Evolutionary conservation across 2,113 vertebrate genomes (phyloP).

Genomic region (Percina caprodes): DNA sequence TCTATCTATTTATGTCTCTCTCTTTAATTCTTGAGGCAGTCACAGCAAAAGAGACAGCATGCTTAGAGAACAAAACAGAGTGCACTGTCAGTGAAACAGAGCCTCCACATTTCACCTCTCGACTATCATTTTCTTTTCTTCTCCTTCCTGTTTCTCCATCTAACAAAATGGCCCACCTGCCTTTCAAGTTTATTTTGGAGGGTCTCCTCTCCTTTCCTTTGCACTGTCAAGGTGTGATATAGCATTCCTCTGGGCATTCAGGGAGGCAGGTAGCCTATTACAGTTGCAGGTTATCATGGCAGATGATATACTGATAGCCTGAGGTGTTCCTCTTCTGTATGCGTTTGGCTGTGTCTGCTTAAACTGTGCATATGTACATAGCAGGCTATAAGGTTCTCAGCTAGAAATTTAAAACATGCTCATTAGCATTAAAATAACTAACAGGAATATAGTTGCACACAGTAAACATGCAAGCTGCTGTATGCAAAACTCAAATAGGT

Average conservation of each 20-base stretch:
- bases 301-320: constrained; percentile 61
- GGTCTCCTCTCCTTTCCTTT: constrained; percentile 25
- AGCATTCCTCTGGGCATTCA: constrained; percentile 52
- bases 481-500: constrained; percentile 11
- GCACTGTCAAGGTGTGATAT: constrained; percentile 55
- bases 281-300: constrained; percentile 40
- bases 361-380: background rate
- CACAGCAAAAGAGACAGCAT: constrained; percentile 49
- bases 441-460: background rate
- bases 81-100: constrained; percentile 40
- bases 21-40: constrained; percentile 60
- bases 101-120: constrained; percentile 49
- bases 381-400: constrained; percentile 10
- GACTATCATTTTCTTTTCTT: constrained; percentile 39
- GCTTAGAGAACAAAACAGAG: constrained; percentile 56
- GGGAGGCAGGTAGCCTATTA: constrained; percentile 47
- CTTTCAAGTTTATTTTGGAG: constrained; percentile 18
- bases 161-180: constrained; percentile 31
- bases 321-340: constrained; percentile 1
- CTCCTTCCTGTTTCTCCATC: constrained; percentile 1
- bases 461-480: constrained; percentile 5
- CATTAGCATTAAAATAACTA: constrained; percentile 21
- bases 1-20: constrained; percentile 42
- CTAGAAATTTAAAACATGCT: background rate
- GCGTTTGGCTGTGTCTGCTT: constrained; percentile 13